phyloP scores from a whole-genome alignment of 1,140 invertebrate species.

The Drosophila lowei region DNA sequence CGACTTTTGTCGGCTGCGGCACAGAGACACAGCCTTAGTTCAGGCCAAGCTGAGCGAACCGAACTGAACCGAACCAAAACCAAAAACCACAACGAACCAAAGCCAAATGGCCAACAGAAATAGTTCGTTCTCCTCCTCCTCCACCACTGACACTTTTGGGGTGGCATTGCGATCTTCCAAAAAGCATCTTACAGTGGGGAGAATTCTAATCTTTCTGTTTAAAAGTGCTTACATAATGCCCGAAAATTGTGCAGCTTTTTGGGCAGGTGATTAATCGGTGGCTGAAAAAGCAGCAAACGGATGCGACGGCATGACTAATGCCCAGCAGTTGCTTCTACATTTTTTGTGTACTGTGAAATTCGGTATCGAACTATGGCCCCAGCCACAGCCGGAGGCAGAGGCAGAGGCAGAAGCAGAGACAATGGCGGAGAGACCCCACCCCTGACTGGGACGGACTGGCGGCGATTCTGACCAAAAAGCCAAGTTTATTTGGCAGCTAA shows the following conservation, averaged over 20 bases:
- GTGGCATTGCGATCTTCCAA: slow-evolving; percentile 13
- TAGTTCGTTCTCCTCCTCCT: slow-evolving; percentile 36
- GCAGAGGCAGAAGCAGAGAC: slow-evolving; percentile 5
- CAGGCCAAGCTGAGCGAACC: slow-evolving; percentile 56
- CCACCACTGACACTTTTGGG: neutral
- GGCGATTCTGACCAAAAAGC: slow-evolving; percentile 36
- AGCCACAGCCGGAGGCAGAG: neutral
- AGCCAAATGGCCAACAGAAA: slow-evolving; percentile 28
- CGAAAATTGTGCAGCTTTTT: slow-evolving; percentile 51
- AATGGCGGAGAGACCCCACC: slow-evolving; percentile 42
- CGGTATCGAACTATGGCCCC: slow-evolving; percentile 58
- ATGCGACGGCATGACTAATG: slow-evolving; percentile 68
- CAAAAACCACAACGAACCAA: slow-evolving; percentile 35
- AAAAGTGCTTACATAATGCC: slow-evolving; percentile 52
- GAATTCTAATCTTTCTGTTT: slow-evolving; percentile 36
- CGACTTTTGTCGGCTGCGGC: slow-evolving; percentile 61
- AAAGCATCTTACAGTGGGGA: slow-evolving; percentile 20
- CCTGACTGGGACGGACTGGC: slow-evolving; percentile 1
- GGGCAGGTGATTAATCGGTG: slow-evolving; percentile 54
- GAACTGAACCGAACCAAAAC: slow-evolving; percentile 48
- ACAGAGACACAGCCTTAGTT: neutral
- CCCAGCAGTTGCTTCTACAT: slow-evolving; percentile 63
- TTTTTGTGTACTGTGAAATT: slow-evolving; percentile 46
- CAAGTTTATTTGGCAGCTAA: slow-evolving; percentile 60
- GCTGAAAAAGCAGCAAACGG: slow-evolving; percentile 29